Evolutionary conservation across 2,797 vertebrate genomes (phyloP), one percentile per base, ranked within the genome.

Genomic region (Erethizon dorsatum): DNA sequence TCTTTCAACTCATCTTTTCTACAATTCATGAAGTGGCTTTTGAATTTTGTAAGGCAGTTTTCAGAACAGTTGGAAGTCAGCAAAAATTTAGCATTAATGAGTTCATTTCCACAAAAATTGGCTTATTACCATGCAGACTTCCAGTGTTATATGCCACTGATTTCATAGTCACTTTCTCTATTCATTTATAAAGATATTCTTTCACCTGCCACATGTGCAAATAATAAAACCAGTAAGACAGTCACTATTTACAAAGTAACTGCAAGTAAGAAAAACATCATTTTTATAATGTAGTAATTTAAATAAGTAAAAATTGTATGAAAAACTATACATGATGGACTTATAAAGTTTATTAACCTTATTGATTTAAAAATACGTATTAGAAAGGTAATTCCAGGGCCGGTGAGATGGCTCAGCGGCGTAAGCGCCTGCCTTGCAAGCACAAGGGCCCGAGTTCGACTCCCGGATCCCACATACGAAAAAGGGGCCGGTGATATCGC

Each of bases 71-170:
- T 98, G 98, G 97, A 97, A 98, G 98, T 98, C 98, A 98, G 98
- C 97, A 98, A 98, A 98, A 98, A 97, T 97, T 98, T 98, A 98
- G 63, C 97, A 98, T 98, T 99, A 99, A 99, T 97, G 98, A 98
- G 98, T 98, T 98, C 98, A 98, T 98, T 99, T 98, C 91, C 97
- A 98, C 98, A 97, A 97, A 98, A 98, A 98, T 98, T 98, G 97
- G 82, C 97, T 98, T 97, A 98, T 98, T 99, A 98, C 95, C 95
- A 97, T 98, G 93, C 97, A 97, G 97, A 96, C 96, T 98, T 98
- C 94, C 94, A 98, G 86, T 97, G 95, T 95, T 98, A 98, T 90
- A 75, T 97, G 26, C 83, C 59, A 61, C 78, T 88, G 86, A 54
- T 87, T 97, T 97, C 98, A 96, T 97, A 98, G 96, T 95, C 94